Evolutionary conservation across 2,113 vertebrate species (phyloP).

Genomic region (Sylvilagus bachmani): DNA sequence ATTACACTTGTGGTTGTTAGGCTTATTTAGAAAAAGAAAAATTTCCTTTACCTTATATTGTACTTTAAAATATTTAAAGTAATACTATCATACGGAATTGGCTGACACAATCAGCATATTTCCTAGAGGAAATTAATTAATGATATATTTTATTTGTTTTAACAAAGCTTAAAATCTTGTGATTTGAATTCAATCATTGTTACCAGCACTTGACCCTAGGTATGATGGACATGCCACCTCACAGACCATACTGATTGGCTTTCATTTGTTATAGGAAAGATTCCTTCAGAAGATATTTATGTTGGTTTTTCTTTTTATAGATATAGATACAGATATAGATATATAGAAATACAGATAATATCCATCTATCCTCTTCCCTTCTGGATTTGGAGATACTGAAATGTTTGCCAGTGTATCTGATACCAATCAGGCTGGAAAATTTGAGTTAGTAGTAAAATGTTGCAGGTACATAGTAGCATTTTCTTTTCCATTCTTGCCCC

Average conservation of each 20-base stretch:
- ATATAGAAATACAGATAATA: not conserved
- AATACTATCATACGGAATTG: not conserved
- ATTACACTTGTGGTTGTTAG: not conserved
- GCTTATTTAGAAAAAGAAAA: not conserved
- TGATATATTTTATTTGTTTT: constrained; percentile 21
- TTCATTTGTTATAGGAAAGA: constrained; percentile 27
- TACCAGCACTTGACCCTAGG: not conserved
- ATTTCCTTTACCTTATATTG: not conserved
- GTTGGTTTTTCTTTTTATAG: not conserved
- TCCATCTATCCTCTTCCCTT: not conserved
- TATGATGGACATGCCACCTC: not conserved
- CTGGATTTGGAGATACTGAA: not conserved
- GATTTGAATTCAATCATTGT: not conserved
- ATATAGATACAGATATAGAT: too few species aligned
- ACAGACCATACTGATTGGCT: not conserved
- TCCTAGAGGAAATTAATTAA: constrained; percentile 56
- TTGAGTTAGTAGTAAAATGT: not conserved
- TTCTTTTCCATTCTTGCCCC: not conserved
- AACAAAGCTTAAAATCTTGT: constrained; percentile 31
- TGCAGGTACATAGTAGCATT: not conserved
- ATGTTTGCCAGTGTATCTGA: not conserved
- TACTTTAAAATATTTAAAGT: constrained; percentile 28
- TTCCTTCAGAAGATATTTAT: not conserved
- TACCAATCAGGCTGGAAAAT: not conserved
- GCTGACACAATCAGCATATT: not conserved